Base-by-base conservation (phyloP, 64 coral and sea anemone genomes). In the Platygyra sinensis region DNA sequence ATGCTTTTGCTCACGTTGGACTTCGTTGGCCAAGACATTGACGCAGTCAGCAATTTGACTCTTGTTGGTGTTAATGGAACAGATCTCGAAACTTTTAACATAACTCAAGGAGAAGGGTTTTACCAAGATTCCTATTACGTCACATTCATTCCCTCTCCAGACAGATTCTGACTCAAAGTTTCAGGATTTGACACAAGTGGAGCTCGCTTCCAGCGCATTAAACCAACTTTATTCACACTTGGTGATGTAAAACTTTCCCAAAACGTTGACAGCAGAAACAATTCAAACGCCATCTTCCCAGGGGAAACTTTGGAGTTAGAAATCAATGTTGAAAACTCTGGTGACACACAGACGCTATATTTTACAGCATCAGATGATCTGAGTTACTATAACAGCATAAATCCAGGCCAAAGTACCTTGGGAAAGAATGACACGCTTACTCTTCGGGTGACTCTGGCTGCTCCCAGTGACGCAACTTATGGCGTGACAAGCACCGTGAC, bases 401-500 rank as follows among this genome's bases (percentile, higher is more conserved):
- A 20, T 22, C 86, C 86, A 0, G 20, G 25, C 0, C 72, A 11
- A 31, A 33, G 39, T 2, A 88, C 54, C 46, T 5, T 88, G n/a
- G 51, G 80, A 31, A 88, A 52, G 25, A 88, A 93, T 72, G 78
- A 72, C 46, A 32, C 80, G 18, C 5, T 52, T 13, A 9, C 73
- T 20, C 27, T 74, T 24, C 51, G 72, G 15, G 51, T 88, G 29
- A 18, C 69, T 24, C 31, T 93, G 0, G 22, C 55, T 14, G 91
- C 77, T 14, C 76, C 76, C 5, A 62, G 54, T 50, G 27, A 76
- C 51, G 91, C 91, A 39, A 60, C 8, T 2, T 93, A 88, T 74
- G 91, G 91, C 9, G 77, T 74, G 19, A 93, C 91, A 9, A 83
- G 76, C 32, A 93, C 91, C 24, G 77, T 88, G 14, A 88, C 91